Evolutionary conservation across 2,888 invertebrate genomes (phyloP).

Genomic region (Philopedon plagiatum): DNA sequence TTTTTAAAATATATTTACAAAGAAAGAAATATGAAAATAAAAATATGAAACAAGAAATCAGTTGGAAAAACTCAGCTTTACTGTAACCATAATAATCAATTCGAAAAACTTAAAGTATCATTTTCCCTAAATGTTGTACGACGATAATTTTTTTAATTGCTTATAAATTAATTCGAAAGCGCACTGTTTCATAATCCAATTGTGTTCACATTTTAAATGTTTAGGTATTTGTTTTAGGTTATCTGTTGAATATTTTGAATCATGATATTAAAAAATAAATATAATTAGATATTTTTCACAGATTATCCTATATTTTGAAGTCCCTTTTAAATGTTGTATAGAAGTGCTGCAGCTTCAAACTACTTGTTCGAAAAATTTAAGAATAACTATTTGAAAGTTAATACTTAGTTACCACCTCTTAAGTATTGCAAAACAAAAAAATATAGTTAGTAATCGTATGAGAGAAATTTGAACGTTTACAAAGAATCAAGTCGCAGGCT

Average conservation of each 20-base stretch:
- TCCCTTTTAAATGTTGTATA: slow-evolving; percentile 22
- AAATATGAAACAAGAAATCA: neutral
- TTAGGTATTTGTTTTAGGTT: too few relatives aligned
- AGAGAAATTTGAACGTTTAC: slow-evolving; percentile 16
- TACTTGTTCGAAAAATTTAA: neutral
- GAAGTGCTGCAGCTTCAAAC: slow-evolving; percentile 15
- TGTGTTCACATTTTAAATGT: too few relatives aligned
- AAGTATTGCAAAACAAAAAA: neutral
- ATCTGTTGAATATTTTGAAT: too few relatives aligned
- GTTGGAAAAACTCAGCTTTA: neutral
- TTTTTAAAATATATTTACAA: neutral
- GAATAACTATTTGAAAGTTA: neutral
- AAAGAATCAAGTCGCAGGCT: slow-evolving; percentile 29
- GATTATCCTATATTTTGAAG: slow-evolving; percentile 20
- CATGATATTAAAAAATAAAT: too few relatives aligned
- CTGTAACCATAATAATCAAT: too few relatives aligned
- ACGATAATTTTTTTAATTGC: too few relatives aligned
- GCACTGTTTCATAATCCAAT: too few relatives aligned
- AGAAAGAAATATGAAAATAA: neutral
- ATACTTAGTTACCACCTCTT: neutral
- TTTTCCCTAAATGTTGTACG: too few relatives aligned
- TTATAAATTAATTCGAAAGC: too few relatives aligned
- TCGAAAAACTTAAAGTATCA: too few relatives aligned
- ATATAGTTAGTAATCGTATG: neutral
- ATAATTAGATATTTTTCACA: too few relatives aligned